Evolutionary conservation across 2,888 invertebrate species (phyloP).

Genomic region (Platycnemis pennipes): DNA sequence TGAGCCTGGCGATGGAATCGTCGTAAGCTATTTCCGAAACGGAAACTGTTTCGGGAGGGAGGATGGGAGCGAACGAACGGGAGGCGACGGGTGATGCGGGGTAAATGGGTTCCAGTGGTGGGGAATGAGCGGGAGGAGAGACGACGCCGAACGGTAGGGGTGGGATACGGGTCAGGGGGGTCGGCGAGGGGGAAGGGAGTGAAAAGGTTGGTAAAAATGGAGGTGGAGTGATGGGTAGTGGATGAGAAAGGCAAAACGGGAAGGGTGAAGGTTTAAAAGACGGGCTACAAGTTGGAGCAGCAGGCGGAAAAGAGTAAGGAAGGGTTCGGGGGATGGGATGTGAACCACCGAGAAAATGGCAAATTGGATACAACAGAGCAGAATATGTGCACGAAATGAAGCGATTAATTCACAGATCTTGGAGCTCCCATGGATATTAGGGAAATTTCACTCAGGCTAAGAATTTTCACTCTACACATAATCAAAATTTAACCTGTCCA

Average conservation of each 20-base stretch:
- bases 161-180: background rate
- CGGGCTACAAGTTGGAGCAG: too few relatives aligned
- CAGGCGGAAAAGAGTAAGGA: too few relatives aligned
- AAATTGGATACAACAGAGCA: too few relatives aligned
- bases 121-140: background rate
- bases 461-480: too few relatives aligned
- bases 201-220: conserved; percentile 27
- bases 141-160: background rate
- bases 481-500: too few relatives aligned
- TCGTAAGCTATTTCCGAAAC: conserved; percentile 58
- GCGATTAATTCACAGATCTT: too few relatives aligned
- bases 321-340: too few relatives aligned
- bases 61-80: background rate
- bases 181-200: background rate
- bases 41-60: conserved; percentile 37
- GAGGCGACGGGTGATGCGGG: background rate
- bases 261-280: background rate
- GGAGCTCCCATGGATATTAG: too few relatives aligned
- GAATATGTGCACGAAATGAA: too few relatives aligned
- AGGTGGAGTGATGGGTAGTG: background rate
- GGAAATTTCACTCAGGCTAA: too few relatives aligned
- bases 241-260: background rate
- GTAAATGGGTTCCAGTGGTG: background rate
- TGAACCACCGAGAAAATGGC: too few relatives aligned
- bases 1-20: conserved; percentile 34